These are phyloP conservation scores for Eolophus roseicapilla DNA, from an alignment of 2,113 vertebrate species.

Conservation along the genomic window DNA sequence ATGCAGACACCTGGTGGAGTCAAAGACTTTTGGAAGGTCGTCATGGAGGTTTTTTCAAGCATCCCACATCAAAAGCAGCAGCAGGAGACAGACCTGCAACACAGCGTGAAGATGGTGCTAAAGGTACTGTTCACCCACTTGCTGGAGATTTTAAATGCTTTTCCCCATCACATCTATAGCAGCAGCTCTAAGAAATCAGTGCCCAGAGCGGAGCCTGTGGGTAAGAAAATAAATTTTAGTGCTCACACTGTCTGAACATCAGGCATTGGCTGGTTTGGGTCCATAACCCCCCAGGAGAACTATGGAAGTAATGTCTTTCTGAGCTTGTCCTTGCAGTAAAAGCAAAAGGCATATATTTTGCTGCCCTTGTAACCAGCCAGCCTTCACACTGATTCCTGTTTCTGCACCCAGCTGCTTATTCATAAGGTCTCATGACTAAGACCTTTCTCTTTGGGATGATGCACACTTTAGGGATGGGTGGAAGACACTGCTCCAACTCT, in stretches of 20 bases:
- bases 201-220: not conserved
- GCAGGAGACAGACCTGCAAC: not conserved
- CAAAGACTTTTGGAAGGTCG: slow-evolving; percentile 2
- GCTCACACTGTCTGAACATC: not conserved
- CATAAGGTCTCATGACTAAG: fast-evolving
- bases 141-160: not conserved
- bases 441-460: not conserved
- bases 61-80: not conserved
- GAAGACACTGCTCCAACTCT: not conserved
- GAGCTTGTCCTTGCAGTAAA: not conserved
- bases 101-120: not conserved
- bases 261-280: not conserved
- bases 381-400: not conserved
- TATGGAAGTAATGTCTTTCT: not conserved
- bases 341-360: not conserved
- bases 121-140: not conserved
- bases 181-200: not conserved
- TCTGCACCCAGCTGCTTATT: not conserved
- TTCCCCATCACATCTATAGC: not conserved
- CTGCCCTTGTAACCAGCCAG: not conserved
- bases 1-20: not conserved
- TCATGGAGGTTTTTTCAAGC: not conserved
- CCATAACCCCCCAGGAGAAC: not conserved
- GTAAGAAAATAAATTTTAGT: not conserved
- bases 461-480: fast-evolving